A percentile compares a stretch with the other conserved stretches of the same genome.
These are phyloP conservation scores for Moxostoma hubbsi DNA, from an alignment of 2,797 vertebrate genomes.

Conservation along the genomic window DNA sequence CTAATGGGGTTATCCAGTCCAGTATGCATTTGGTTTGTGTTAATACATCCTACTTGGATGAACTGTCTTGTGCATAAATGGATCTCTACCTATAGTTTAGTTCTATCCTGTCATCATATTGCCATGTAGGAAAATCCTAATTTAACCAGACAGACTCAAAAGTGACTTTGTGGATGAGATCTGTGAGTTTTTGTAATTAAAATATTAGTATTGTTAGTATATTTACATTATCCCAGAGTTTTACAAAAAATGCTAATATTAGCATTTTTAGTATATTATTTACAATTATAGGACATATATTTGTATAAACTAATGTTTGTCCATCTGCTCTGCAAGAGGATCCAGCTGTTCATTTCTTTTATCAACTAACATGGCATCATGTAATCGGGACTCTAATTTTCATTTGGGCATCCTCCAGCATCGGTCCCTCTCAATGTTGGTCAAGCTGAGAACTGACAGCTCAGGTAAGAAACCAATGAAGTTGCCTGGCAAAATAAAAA, in stretches of 20 bases:
- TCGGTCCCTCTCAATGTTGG: conserved; percentile 83
- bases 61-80: conserved; percentile 80
- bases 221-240: too few relatives aligned
- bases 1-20: conserved; percentile 79
- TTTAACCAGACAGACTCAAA: too few relatives aligned
- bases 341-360: conserved; percentile 32
- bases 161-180: too few relatives aligned
- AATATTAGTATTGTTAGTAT: too few relatives aligned
- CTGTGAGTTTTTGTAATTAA: too few relatives aligned
- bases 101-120: too few relatives aligned
- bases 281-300: too few relatives aligned
- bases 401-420: conserved; percentile 88
- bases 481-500: background rate
- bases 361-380: conserved; percentile 80
- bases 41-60: conserved; percentile 88
- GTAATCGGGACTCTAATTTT: conserved; percentile 80
- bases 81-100: conserved; percentile 61
- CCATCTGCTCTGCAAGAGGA: background rate
- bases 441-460: conserved; percentile 84
- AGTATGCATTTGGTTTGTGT: conserved; percentile 87
- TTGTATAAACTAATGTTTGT: background rate
- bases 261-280: too few relatives aligned
- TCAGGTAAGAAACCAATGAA: conserved; percentile 76
- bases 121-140: too few relatives aligned
- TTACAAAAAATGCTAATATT: too few relatives aligned